Evolutionary conservation across 2,113 vertebrate genomes (phyloP), one percentile per base, ranked within the genome.

Genomic region (Typhlomys cinereus): DNA sequence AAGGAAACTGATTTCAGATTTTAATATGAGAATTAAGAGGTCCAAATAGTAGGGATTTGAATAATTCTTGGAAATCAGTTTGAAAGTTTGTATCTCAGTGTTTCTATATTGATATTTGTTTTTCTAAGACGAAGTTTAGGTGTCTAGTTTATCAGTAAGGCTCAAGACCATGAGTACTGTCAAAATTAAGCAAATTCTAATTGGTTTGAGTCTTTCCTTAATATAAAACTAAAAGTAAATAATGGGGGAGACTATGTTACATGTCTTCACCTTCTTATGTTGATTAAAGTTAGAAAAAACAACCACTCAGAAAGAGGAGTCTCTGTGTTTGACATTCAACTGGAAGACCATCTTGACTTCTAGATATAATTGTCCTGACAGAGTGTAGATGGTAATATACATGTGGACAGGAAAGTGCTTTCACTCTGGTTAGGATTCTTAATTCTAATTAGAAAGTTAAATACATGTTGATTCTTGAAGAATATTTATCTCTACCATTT

Each of bases 1-100:
- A 71, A 86, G 46, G 75, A 74, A 90, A 92, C 34, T 2, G 12
- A 85, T 57, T 20, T 36, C 5, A 27, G 34, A 62, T 34, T 78
- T 87, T 50, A 34, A 62, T 29, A 18, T 39, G 6, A 6, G 23
- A 10, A 52, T 84, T 76, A 39, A 78, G 78, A 90, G 41, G 7
- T 50, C 46, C 82, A 31, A 88, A 9, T 17, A 78, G 20, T 82
- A 5, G 23, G 2, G 20, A 48, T 83, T 46, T 91, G 50, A 13
- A 61, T 46, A 54, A 48, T 89, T 15, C 44, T 92, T 94, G 36
- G 81, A 86, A 86, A 94, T 91, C 41, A 84, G 7, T 29, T 27
- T 64, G 14, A n/a, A 88, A 80, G 4, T n/a, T 44, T 88, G 44
- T 82, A 25, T 90, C 57, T 41, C 62, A 70, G 85, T 71, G 57